These are phyloP conservation scores for Laothoe populi DNA, from an alignment of 2,888 invertebrate species.

Conservation along the genomic window DNA sequence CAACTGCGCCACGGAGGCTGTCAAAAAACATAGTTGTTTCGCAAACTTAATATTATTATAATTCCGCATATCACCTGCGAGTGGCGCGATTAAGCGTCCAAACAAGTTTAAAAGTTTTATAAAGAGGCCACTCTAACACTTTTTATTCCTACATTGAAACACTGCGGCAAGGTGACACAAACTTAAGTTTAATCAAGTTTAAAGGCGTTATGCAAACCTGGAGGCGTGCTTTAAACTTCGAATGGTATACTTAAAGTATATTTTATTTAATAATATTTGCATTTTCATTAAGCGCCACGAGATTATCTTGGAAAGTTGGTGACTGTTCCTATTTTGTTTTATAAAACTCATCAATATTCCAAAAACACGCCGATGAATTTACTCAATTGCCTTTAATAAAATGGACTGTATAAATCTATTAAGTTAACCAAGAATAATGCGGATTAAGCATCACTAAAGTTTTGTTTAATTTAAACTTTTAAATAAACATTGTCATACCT, in stretches of 20 bases:
- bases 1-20: too few relatives aligned
- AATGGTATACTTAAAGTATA: neutral
- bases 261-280: constrained; percentile 5
- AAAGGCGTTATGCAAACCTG: constrained; percentile 17
- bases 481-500: too few relatives aligned
- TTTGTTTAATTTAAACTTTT: too few relatives aligned
- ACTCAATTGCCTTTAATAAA: too few relatives aligned
- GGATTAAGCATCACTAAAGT: too few relatives aligned
- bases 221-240: neutral
- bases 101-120: neutral
- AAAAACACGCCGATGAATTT: too few relatives aligned
- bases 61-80: neutral
- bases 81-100: neutral
- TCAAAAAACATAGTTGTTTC: too few relatives aligned
- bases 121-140: neutral
- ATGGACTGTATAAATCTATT: too few relatives aligned
- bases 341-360: too few relatives aligned
- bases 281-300: neutral
- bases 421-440: too few relatives aligned
- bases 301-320: constrained; percentile 1
- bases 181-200: constrained; percentile 24
- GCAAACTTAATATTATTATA: neutral
- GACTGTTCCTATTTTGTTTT: neutral
- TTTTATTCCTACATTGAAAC: neutral
- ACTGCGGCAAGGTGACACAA: neutral